Base-by-base conservation (phyloP, 2,797 vertebrate genomes). In the Mus minutoides region DNA sequence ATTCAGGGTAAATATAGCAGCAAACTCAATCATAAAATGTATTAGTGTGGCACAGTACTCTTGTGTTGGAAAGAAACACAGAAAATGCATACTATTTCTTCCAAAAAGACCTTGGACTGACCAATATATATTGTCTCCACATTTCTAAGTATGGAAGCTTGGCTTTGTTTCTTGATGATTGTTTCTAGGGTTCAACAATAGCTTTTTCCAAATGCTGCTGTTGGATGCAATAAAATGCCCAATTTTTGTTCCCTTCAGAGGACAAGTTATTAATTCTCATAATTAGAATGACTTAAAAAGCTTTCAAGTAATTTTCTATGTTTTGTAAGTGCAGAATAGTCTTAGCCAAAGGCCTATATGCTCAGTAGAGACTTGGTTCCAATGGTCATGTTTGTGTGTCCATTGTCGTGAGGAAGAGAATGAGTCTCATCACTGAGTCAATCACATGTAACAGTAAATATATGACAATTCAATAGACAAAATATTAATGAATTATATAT, bases 251-350 rank as follows among this genome's bases (percentile, higher is more conserved):
- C 91, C 40, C 78, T 58, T 34, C 29, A 90, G 73, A 76, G 82
- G n/a, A 95, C 62, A 95, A 93, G 85, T 92, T 77, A 76, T 88
- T 79, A 37, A 92, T 89, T 92, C 9, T 13, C 62, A 94, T 60
- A 49, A n/a, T 94, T 90, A 24, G 5, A 56, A 84, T 82, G 64
- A 71, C 26, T 94, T 84, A 60, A 79, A 92, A 93, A 19, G 17
- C n/a, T 80, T 82, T 96, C 37, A 77, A 24, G 52, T 37, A 77
- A 58, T 78, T 82, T 12, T 90, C 40, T 67, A 0, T 52, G 16
- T 82, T 79, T 94, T 71, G 0, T 52, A 77, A 87, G 21, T 83
- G 40, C 34, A 83, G 29, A 34, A 34, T 26, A 67, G 6, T 91
- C 37, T 46, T 16, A 67, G 24, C 62, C 26, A 21, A 54, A 56